Percentiles rank a stretch among this genome's conserved stretches.
Conservation (phyloP, 30 jellyfish, hydroid and myxozoan genomes). For the Hydractinia echinata region DNA sequence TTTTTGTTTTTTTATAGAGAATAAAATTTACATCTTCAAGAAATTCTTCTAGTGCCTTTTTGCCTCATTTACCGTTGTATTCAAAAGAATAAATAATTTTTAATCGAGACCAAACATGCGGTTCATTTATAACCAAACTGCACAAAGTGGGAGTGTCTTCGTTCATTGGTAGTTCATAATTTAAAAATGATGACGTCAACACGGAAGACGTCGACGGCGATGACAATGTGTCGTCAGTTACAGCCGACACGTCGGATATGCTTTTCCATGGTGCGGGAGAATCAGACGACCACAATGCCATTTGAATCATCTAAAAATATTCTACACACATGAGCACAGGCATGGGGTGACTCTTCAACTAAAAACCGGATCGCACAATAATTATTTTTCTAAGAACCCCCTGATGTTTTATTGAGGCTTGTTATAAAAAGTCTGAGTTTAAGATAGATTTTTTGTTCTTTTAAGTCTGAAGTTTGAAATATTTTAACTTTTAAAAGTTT, state of each 20-base stretch:
- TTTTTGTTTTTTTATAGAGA: too few species aligned
- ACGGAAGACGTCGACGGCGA: background rate
- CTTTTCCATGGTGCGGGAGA: conserved; percentile 29
- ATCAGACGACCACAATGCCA: conserved; percentile 24
- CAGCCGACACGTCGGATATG: background rate
- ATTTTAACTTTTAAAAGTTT: too few species aligned
- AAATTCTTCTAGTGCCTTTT: background rate
- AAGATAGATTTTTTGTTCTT: background rate
- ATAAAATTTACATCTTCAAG: background rate
- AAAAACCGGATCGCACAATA: too few species aligned
- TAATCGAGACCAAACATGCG: conserved; percentile 85
- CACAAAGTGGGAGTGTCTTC: conserved; percentile 56
- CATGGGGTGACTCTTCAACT: too few species aligned
- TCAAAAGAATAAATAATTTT: conserved; percentile 86
- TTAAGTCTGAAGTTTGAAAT: too few species aligned
- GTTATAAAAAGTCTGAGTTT: background rate
- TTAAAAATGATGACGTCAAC: background rate
- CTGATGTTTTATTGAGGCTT: too few species aligned
- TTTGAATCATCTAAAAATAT: conserved; percentile 6
- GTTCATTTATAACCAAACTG: conserved; percentile 69
- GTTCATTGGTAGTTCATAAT: conserved; percentile 51
- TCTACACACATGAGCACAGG: too few species aligned
- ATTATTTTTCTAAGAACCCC: too few species aligned
- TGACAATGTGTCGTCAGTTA: background rate
- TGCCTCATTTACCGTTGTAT: conserved; percentile 48